Evolutionary conservation across 2,113 vertebrate species (phyloP), one percentile per base, ranked within the genome.

Genomic region (Terrapene triunguis): DNA sequence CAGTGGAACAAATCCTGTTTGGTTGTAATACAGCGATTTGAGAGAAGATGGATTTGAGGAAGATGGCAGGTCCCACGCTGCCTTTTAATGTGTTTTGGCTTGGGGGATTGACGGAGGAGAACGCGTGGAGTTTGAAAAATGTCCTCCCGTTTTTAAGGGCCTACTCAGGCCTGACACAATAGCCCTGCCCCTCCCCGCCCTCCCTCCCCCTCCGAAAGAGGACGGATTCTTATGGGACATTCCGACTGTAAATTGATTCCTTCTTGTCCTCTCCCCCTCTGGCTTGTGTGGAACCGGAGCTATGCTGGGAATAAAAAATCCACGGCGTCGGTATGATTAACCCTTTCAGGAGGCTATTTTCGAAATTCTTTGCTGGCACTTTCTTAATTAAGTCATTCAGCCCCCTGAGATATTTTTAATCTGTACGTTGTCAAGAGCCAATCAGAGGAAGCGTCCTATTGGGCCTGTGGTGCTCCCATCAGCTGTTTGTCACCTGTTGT

Each of bases 1-100:
- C 35, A 95, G 93, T 89, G 97, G 95, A 98, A 97, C 96, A 98
- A 98, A 98, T 98, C 97, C 97, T 92, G 91, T 97, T 98, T 97
- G 96, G 95, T 84, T 35, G 97, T 55, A 91, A 91, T 3, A 25
- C 95, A 50, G 96, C 9, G 44, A 97, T 97, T 96, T 35, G 35
- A 89, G 92, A 84, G 95, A 82, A 95, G 97, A 96, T 90, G 95
- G 96, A 94, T 93, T 89, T 47, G 1, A 80, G 91, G 48, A 78
- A 94, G 95, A 93, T 89, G 96, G 93, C 95, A 91, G 87, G 59
- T 92, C 80, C 84, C 0, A 1, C 0, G 0, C 81, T 38, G 55
- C 57, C 0, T 0, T 72, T 25, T 55, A 86, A 94, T 82, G 72
- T 1, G 6, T 51, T 93, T n/a, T 10, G 84, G 55, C 53, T 82